A percentile compares a stretch with the other conserved stretches of the same genome.
These are phyloP conservation scores for Amaurobius ferox DNA, from an alignment of 2,888 invertebrate species.

Conservation along the genomic window DNA sequence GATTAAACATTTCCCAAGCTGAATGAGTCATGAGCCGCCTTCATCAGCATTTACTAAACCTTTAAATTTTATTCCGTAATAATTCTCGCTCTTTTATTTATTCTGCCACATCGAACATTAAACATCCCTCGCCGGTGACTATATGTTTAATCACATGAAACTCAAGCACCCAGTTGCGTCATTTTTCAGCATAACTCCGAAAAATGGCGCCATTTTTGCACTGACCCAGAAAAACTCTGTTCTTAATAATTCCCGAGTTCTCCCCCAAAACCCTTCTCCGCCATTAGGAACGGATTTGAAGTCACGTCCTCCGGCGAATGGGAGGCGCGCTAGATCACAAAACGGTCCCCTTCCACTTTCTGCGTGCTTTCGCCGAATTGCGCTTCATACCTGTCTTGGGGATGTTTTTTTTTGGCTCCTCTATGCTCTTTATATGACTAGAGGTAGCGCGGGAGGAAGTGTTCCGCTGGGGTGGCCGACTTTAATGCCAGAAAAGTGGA, in stretches of 20 bases:
- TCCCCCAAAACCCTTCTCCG: constrained; percentile 7
- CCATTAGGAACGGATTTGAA: constrained; percentile 13
- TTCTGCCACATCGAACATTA: no score
- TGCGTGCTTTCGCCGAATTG: constrained; percentile 24
- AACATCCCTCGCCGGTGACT: no score
- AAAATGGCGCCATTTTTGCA: constrained; percentile 1
- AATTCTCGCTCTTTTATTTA: no score
- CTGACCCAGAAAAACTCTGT: background rate
- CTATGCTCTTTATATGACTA: constrained; percentile 11
- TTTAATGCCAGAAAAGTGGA: constrained; percentile 19
- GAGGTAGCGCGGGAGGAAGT: background rate
- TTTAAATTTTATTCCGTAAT: no score
- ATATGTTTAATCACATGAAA: no score
- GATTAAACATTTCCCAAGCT: no score
- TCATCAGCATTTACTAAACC: no score
- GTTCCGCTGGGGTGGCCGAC: background rate
- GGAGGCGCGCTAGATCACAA: constrained; percentile 9
- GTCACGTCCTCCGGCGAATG: constrained; percentile 22
- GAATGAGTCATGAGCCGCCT: no score
- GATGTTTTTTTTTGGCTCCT: background rate
- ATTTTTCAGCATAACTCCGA: no score
- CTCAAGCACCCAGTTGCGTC: no score
- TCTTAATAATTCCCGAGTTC: background rate
- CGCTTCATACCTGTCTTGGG: constrained; percentile 36
- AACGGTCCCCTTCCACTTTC: constrained; percentile 27